Evolutionary conservation across 1,140 invertebrate species (phyloP).

Genomic region (Andricus grossulariae): DNA sequence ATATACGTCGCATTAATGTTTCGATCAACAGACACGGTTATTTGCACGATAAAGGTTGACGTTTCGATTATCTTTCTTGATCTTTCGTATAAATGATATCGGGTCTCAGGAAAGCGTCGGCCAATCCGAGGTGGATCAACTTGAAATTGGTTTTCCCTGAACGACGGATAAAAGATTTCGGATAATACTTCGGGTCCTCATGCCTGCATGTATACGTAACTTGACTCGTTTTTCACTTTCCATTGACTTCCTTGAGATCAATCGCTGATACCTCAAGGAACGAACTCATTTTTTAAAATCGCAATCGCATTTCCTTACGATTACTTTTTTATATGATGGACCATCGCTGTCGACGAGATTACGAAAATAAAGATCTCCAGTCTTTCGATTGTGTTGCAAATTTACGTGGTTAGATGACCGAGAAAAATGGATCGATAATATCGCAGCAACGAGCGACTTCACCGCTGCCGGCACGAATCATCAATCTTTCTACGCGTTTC

Average conservation of each 20-base stretch:
- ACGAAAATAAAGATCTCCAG: too few species aligned
- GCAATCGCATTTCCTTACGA: too few species aligned
- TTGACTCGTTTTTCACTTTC: not conserved
- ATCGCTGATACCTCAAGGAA: too few species aligned
- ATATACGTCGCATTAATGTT: not conserved
- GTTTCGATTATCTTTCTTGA: constrained; percentile 28
- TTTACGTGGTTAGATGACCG: constrained; percentile 8
- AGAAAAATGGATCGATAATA: constrained; percentile 28
- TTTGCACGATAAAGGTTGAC: constrained; percentile 20
- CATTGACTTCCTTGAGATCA: not conserved
- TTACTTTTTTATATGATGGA: too few species aligned
- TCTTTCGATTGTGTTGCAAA: too few species aligned
- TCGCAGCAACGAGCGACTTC: constrained; percentile 10
- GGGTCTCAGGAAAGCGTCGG: not conserved
- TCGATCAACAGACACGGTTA: not conserved
- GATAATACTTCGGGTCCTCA: constrained; percentile 16
- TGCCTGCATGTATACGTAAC: not conserved
- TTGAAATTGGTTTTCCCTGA: constrained; percentile 26
- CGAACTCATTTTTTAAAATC: too few species aligned
- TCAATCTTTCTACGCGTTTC: constrained; percentile 29
- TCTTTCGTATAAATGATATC: constrained; percentile 27
- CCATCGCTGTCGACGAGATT: too few species aligned
- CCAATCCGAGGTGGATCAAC: constrained; percentile 23
- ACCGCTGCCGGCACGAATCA: constrained; percentile 17
- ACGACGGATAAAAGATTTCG: constrained; percentile 27